phyloP scores from a whole-genome alignment of 2,797 vertebrate genomes.

The Dromococcyx pavoninus region DNA sequence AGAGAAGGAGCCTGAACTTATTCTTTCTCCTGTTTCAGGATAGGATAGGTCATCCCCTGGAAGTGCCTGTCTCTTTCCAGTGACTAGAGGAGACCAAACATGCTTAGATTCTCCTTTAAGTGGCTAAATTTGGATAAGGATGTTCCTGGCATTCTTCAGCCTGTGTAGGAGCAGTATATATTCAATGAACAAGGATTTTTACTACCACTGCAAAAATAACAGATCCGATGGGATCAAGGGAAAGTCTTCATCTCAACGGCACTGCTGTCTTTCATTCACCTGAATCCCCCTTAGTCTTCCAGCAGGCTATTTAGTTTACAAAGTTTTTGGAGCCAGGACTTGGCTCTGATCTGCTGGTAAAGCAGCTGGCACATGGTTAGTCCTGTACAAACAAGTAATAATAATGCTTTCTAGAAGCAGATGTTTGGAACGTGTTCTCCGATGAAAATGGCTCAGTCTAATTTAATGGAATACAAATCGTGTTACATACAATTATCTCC shows the following conservation, averaged over 20 bases:
- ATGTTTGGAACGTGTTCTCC: conserved; percentile 52
- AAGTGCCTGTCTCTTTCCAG: background rate
- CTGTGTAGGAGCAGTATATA: background rate
- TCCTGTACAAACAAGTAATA: conserved; percentile 49
- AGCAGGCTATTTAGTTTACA: background rate
- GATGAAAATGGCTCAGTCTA: conserved; percentile 9
- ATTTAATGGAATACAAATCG: conserved; percentile 63
- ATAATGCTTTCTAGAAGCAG: conserved; percentile 37
- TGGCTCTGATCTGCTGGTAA: conserved; percentile 17
- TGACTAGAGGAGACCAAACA: background rate
- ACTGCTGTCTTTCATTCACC: background rate
- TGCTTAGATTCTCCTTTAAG: background rate
- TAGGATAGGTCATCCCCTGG: background rate
- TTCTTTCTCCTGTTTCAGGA: background rate
- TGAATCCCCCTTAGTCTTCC: background rate
- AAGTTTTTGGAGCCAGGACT: background rate
- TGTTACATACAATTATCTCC: conserved; percentile 56
- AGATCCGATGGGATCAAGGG: background rate
- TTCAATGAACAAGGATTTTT: background rate
- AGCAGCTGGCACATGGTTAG: conserved; percentile 40
- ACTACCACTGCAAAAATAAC: background rate
- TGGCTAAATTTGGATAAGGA: background rate
- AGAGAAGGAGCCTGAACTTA: background rate
- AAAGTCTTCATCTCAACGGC: background rate
- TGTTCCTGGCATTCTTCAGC: background rate